These are phyloP conservation scores for Myrmecophaga tridactyla DNA, from an alignment of 2,113 vertebrate species.

Conservation along the genomic window DNA sequence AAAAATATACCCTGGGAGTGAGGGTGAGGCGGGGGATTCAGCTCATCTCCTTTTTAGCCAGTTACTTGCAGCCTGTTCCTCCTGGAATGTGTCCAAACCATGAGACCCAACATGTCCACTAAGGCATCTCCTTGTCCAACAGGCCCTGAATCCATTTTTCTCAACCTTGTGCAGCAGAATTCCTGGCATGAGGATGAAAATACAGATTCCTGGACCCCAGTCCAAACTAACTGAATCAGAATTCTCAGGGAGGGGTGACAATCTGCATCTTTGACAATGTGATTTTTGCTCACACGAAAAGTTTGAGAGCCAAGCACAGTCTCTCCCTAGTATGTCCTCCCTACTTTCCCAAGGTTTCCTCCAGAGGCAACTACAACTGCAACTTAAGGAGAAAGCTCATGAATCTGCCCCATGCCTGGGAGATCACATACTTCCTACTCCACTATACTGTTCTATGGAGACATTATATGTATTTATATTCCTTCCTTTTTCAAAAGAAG, in stretches of 20 bases:
- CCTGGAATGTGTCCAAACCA: neutral
- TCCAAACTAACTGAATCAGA: neutral
- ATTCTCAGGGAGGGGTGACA: neutral
- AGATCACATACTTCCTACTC: neutral
- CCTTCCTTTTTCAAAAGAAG: neutral
- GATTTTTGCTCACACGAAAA: no score
- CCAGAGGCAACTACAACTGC: neutral
- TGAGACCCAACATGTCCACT: neutral
- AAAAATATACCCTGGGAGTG: neutral
- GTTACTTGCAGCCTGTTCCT: neutral
- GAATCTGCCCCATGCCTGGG: neutral
- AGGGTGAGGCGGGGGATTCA: neutral
- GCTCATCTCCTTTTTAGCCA: neutral
- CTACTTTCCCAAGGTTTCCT: fast-evolving
- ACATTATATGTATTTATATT: neutral
- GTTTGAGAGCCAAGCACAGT: no score
- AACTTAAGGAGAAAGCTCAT: neutral
- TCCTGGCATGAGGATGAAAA: no score
- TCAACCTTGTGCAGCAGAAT: neutral
- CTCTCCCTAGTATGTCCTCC: no score
- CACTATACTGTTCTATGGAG: neutral
- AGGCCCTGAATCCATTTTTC: neutral
- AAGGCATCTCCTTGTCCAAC: neutral
- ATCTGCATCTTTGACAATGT: neutral
- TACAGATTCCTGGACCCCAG: neutral